phyloP scores from a whole-genome alignment of 1,140 invertebrate genomes.

The Pogonomyrmex californicus region DNA sequence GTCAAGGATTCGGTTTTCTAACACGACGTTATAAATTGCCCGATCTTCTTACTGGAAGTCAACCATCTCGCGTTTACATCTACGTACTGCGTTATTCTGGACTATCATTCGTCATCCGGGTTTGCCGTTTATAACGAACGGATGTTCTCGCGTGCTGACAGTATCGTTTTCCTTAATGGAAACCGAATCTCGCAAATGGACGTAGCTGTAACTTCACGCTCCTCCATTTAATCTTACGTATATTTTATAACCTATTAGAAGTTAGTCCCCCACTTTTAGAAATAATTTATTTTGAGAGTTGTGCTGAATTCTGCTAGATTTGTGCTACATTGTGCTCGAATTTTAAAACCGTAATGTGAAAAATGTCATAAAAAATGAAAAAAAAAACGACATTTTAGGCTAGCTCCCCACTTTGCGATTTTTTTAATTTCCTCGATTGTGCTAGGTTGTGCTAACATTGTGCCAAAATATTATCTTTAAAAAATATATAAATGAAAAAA shows the following conservation, averaged over 20 bases:
- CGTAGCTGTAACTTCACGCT: not conserved
- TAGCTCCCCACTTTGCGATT: too few species aligned
- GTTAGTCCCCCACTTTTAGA: too few species aligned
- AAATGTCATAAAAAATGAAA: too few species aligned
- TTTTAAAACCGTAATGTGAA: too few species aligned
- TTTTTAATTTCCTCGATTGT: too few species aligned
- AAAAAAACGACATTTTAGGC: too few species aligned
- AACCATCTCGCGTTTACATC: not conserved
- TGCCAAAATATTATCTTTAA: too few species aligned
- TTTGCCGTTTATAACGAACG: not conserved
- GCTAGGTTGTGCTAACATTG: too few species aligned
- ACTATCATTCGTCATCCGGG: not conserved
- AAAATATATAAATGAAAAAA: too few species aligned
- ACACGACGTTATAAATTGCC: not conserved
- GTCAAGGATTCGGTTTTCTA: not conserved
- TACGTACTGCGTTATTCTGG: not conserved
- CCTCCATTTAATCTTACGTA: not conserved
- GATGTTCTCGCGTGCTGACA: not conserved
- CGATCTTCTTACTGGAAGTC: not conserved
- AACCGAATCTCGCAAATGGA: slow-evolving; percentile 33
- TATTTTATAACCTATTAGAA: not conserved
- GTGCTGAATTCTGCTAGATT: too few species aligned
- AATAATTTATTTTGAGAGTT: too few species aligned
- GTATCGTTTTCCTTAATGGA: slow-evolving; percentile 30
- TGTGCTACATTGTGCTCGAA: too few species aligned